phyloP scores from a whole-genome alignment of 2,113 vertebrate genomes.

The Fregata magnificens region DNA sequence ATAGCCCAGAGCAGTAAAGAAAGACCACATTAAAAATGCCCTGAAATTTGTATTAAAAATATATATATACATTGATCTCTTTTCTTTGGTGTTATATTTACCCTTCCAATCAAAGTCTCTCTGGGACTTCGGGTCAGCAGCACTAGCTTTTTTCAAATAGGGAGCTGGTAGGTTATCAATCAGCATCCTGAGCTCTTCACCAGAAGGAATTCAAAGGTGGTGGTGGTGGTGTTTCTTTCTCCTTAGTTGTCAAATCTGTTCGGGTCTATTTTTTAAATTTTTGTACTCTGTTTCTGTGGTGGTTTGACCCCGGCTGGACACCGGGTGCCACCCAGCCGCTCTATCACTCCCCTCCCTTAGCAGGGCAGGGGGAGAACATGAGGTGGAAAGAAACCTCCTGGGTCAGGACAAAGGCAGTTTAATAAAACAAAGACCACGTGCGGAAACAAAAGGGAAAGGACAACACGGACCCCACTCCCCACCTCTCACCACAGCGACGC shows the following conservation, averaged over 20 bases:
- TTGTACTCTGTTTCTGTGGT: neutral
- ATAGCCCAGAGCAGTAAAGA: neutral
- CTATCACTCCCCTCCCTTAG: too few species aligned
- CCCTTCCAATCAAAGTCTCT: neutral
- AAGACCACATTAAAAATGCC: neutral
- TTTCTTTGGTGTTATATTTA: neutral
- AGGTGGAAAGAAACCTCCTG: too few species aligned
- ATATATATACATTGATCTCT: too few species aligned
- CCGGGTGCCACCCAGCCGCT: too few species aligned
- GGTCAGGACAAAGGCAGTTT: too few species aligned
- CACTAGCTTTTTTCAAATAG: neutral
- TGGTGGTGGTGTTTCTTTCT: neutral
- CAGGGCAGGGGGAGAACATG: too few species aligned
- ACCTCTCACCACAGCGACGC: too few species aligned
- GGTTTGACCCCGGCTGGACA: too few species aligned
- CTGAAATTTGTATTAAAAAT: neutral
- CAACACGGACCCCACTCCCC: too few species aligned
- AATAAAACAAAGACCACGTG: too few species aligned
- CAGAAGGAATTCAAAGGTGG: neutral
- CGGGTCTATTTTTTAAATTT: neutral
- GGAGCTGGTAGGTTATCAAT: neutral
- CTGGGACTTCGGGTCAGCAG: neutral
- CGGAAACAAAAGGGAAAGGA: too few species aligned
- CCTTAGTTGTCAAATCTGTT: neutral
- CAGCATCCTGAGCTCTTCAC: neutral